Conservation (phyloP, 2,797 vertebrate genomes). For the Dendrocincla fuliginosa region DNA sequence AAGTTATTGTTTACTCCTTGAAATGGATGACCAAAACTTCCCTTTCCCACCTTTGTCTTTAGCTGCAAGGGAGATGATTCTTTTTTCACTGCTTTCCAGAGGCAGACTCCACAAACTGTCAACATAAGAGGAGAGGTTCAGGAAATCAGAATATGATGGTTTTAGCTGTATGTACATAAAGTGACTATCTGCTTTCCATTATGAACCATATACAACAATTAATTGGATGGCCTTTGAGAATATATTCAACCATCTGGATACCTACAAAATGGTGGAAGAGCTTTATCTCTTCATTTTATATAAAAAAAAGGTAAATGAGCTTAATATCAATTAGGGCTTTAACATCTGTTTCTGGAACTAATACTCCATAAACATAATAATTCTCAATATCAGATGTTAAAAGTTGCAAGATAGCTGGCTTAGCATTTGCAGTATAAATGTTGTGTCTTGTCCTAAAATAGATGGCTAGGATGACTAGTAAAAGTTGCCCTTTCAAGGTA, state of each 20-base stretch:
- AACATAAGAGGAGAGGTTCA: not conserved
- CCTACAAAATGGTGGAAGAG: not conserved
- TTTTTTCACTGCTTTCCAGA: not conserved
- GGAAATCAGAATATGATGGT: not conserved
- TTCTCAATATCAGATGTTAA: not conserved
- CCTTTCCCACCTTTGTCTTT: not conserved
- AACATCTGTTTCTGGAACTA: slow-evolving; percentile 30
- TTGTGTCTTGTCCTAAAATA: not conserved
- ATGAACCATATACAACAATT: slow-evolving; percentile 4
- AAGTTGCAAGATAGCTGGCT: not conserved
- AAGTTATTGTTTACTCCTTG: not conserved
- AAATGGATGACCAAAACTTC: not conserved
- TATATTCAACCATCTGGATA: slow-evolving; percentile 36
- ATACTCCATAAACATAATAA: not conserved
- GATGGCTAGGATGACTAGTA: not conserved
- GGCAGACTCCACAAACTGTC: not conserved
- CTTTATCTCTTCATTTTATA: not conserved
- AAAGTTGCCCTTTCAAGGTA: not conserved
- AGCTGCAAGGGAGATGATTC: not conserved
- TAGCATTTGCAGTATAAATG: not conserved
- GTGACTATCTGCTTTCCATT: not conserved
- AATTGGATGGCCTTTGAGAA: slow-evolving; percentile 21
- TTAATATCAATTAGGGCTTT: not conserved
- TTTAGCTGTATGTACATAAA: not conserved
- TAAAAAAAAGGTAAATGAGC: not conserved